phyloP scores from a whole-genome alignment of 2,888 invertebrate genomes.

The Ennomos fuscantarius region DNA sequence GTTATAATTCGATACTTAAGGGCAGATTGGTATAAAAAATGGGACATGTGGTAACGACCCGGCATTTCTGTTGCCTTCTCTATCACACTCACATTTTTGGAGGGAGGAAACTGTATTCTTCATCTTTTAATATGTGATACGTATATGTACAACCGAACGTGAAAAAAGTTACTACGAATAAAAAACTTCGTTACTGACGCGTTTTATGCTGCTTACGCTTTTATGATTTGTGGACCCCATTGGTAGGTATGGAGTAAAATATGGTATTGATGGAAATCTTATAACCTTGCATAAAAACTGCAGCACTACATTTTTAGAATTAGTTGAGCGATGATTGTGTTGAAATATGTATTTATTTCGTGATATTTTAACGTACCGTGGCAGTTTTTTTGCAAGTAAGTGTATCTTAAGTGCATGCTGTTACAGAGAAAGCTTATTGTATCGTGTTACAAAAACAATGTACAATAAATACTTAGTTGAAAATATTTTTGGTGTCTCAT shows the following conservation, averaged over 20 bases:
- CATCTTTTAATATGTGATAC: no score
- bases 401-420: conserved; percentile 59
- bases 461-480: conserved; percentile 73
- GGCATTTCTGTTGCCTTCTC: no score
- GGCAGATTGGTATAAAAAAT: no score
- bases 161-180: not conserved
- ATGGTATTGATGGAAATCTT: conserved; percentile 39
- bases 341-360: no score
- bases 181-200: not conserved
- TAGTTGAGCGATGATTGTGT: no score
- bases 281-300: conserved; percentile 41
- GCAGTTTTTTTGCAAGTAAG: conserved; percentile 45
- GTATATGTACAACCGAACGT: no score
- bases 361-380: conserved; percentile 7
- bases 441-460: conserved; percentile 76
- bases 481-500: conserved; percentile 40
- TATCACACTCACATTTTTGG: no score
- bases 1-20: no score
- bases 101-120: no score
- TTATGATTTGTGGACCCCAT: conserved; percentile 26
- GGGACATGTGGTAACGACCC: no score
- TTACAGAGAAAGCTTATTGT: conserved; percentile 72
- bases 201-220: not conserved
- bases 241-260: conserved; percentile 33
- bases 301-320: not conserved